Base-by-base conservation (phyloP, 2,113 vertebrate species). In the Choloepus hoffmanni region DNA sequence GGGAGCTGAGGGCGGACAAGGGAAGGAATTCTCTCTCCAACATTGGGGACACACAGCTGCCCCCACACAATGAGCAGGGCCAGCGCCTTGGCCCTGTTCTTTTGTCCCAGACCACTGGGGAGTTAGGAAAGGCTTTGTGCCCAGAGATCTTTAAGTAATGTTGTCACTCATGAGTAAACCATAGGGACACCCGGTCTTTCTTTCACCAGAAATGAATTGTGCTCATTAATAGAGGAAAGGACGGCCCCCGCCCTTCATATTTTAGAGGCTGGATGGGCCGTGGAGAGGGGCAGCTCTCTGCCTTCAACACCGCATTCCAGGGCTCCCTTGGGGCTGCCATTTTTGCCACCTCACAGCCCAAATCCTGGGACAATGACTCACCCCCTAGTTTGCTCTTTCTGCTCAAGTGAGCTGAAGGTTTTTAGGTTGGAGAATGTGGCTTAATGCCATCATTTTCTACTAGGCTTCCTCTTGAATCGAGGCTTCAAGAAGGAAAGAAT, bases 81-180 rank as follows among this genome's bases (percentile, higher is more conserved):
- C 67, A n/a, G 74, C 0, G 1, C 15, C 15, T 78, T 7, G 2
- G 40, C 62, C 23, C 78, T 6, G 10, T 89, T 87, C 95, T 86
- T 96, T 97, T 96, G 94, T 93, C 58, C 28, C 23, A 36, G 65
- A n/a, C 70, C 76, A 40, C 14, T 87, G 65, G 40, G 73, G 83
- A 92, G 60, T 79, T 92, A 28, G 33, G 58, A 62, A 45, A 92
- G 68, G 70, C 92, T 93, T 70, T 97, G 87, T 94, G 95, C 55
- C 74, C 60, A 13, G 60, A 91, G 43, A 19, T 65, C 92, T 89
- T 95, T 89, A 82, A 94, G 92, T 93, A 92, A 78, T 45, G 13
- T 89, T 88, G 85, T 96, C 86, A 89, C 76, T 95, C 94, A 78
- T 62, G 86, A 94, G 86, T 73, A 96, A 96, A 96, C 65, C 28